These are phyloP conservation scores for Trimorus sp. DNA, from an alignment of 2,888 invertebrate species.

Conservation along the genomic window DNA sequence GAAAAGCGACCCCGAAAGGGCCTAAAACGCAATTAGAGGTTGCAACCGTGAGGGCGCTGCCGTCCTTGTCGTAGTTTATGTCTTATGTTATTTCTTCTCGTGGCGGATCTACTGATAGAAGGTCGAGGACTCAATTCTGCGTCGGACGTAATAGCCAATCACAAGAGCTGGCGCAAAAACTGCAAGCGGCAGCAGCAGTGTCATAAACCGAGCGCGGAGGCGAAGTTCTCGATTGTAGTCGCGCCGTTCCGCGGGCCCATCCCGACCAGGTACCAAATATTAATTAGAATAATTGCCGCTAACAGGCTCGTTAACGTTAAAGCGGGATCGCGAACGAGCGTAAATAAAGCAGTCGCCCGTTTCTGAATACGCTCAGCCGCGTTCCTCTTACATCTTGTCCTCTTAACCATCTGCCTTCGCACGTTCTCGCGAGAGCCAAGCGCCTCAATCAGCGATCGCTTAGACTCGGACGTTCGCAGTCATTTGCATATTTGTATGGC, in stretches of 20 bases:
- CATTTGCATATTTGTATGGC: slow-evolving; percentile 75
- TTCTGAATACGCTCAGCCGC: slow-evolving; percentile 76
- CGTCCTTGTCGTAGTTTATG: slow-evolving; percentile 51
- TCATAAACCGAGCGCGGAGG: slow-evolving; percentile 76
- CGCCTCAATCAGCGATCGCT: slow-evolving; percentile 72
- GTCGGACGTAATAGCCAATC: slow-evolving; percentile 80
- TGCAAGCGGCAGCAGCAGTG: slow-evolving; percentile 69
- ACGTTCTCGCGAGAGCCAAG: slow-evolving; percentile 53
- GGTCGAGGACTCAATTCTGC: slow-evolving; percentile 75
- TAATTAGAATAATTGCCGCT: slow-evolving; percentile 82
- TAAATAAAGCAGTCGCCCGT: slow-evolving; percentile 75
- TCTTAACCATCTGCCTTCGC: slow-evolving; percentile 79
- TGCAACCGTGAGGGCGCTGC: slow-evolving; percentile 70
- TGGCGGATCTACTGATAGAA: slow-evolving; percentile 50
- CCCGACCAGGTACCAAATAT: slow-evolving; percentile 77
- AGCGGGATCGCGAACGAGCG: slow-evolving; percentile 79
- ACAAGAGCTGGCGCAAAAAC: slow-evolving; percentile 78
- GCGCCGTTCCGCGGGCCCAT: slow-evolving; percentile 31
- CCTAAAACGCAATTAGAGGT: slow-evolving; percentile 76
- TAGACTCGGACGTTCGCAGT: slow-evolving; percentile 64
- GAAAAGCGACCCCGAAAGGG: slow-evolving; percentile 65
- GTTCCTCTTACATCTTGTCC: slow-evolving; percentile 71
- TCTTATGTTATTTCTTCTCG: slow-evolving; percentile 30
- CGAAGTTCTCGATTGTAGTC: neutral
- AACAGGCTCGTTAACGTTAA: slow-evolving; percentile 81